Base-by-base conservation (phyloP, 2,888 invertebrate species). In the Troides helena region DNA sequence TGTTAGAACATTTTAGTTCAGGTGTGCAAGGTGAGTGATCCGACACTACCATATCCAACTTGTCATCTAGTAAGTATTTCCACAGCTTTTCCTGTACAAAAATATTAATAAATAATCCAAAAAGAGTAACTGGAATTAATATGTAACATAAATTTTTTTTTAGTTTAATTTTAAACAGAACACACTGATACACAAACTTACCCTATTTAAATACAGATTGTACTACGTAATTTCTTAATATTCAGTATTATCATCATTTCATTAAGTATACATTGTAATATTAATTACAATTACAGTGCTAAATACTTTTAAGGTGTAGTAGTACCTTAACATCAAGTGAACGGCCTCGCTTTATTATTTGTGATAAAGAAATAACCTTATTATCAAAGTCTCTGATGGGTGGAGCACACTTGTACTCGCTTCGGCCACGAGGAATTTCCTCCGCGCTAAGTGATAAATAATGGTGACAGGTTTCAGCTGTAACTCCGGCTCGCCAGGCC, bases 391-490 rank as follows among this genome's bases (percentile, higher is more conserved):
- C 91, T 36, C 96, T 89, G 71, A 96, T 95, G 0, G 96, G 96
- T 4, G 96, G 96, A 69, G 95, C 94, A 73, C 96, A 96, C 79
- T 96, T 96, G 77, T 93, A 96, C 80, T 96, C 94, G 46, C 95
- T 95, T 36, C 89, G 94, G 5, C 93, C 93, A 53, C 93, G 89
- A 6, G 94, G 95, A 46, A 96, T 93, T 67, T 95, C 89, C 75
- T 95, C 95, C 0, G 96, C 93, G 60, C 90, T 88, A 46, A 96
- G 85, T 0, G 93, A 90, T 39, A 96, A 86, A 81, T 96, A 96
- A 81, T 96, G 96, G 75, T 95, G 95, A 80, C 96, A 96, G 1
- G 96, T 96, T 84, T 96, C 96, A 0, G 94, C 95, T 0, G 95
- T 95, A 70, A 96, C 86, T 0, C 93, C 93, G 0, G 89, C 92